Percentiles rank a stretch among this genome's conserved stretches.
Conservation (phyloP, 23 tunicate species). For the Botrylloides violaceus region DNA sequence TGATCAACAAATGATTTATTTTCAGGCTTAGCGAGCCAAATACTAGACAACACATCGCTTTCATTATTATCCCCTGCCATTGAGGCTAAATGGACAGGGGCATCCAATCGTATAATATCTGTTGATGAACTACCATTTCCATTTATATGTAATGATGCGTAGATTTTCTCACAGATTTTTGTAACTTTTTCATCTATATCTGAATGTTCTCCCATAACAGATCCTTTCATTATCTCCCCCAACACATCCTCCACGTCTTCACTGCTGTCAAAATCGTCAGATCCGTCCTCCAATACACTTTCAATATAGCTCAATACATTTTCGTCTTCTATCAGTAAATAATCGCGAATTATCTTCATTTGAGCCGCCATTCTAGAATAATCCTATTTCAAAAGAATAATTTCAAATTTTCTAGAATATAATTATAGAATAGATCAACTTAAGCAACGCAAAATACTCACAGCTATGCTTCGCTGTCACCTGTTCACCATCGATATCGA, state of each 20-base stretch:
- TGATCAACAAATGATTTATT: slow-evolving; percentile 70
- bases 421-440: too few species aligned
- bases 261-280: slow-evolving; percentile 48
- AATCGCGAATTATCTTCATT: slow-evolving; percentile 43
- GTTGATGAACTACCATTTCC: slow-evolving; percentile 9
- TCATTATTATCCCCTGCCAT: background rate
- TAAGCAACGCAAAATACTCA: too few species aligned
- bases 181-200: slow-evolving; percentile 14
- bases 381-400: too few species aligned
- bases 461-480: too few species aligned
- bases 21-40: slow-evolving; percentile 70
- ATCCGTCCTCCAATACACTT: slow-evolving; percentile 67
- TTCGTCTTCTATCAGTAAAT: slow-evolving; percentile 48
- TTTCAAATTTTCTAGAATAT: too few species aligned
- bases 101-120: slow-evolving; percentile 50
- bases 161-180: slow-evolving; percentile 46
- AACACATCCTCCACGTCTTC: slow-evolving; percentile 83
- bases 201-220: slow-evolving; percentile 18
- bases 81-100: slow-evolving; percentile 66
- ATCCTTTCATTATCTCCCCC: slow-evolving; percentile 67
- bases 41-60: slow-evolving; percentile 25
- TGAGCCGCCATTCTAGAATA: slow-evolving; percentile 15
- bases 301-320: slow-evolving; percentile 44
- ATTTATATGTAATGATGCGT: slow-evolving; percentile 23
- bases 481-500: too few species aligned